phyloP scores from a whole-genome alignment of 92 coral and sea anemone genomes.

The Chrysogorgia sp. region DNA sequence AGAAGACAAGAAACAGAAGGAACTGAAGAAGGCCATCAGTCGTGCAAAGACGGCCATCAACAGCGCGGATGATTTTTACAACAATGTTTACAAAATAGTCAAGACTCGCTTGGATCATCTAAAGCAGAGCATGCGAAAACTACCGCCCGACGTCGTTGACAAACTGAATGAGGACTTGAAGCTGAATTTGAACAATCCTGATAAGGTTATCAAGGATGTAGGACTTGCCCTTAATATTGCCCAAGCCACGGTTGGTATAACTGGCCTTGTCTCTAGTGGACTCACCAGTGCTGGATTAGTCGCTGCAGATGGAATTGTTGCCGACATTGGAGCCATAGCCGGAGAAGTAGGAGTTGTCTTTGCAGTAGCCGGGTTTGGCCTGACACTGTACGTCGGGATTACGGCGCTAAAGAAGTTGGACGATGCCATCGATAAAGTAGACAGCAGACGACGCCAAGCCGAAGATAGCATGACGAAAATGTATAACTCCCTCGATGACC shows the following conservation, averaged over 20 bases:
- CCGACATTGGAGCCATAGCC: conserved; percentile 62
- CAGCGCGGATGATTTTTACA: conserved; percentile 64
- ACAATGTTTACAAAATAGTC: conserved; percentile 61
- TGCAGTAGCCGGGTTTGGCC: conserved; percentile 72
- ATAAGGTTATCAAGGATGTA: conserved; percentile 54
- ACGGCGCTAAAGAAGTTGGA: conserved; percentile 57
- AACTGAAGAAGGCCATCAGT: conserved; percentile 42
- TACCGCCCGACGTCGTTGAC: conserved; percentile 62
- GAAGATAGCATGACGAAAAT: conserved; percentile 56
- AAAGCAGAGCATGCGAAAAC: conserved; percentile 69
- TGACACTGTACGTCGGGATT: conserved; percentile 64
- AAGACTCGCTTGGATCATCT: conserved; percentile 71
- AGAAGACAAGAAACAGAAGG: conserved; percentile 39
- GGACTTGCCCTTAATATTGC: conserved; percentile 46
- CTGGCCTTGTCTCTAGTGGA: conserved; percentile 53
- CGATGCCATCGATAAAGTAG: conserved; percentile 67
- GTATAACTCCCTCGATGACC: conserved; percentile 67
- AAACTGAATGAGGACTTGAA: conserved; percentile 60
- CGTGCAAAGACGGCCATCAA: conserved; percentile 62
- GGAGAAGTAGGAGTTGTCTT: conserved; percentile 60
- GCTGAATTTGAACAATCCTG: conserved; percentile 56
- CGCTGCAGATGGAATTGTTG: conserved; percentile 65
- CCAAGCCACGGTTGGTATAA: conserved; percentile 49
- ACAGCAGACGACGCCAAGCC: conserved; percentile 54
- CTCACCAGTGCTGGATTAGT: conserved; percentile 64